Conservation (phyloP, 1,140 invertebrate species). For the Amphibalanus amphitrite region DNA sequence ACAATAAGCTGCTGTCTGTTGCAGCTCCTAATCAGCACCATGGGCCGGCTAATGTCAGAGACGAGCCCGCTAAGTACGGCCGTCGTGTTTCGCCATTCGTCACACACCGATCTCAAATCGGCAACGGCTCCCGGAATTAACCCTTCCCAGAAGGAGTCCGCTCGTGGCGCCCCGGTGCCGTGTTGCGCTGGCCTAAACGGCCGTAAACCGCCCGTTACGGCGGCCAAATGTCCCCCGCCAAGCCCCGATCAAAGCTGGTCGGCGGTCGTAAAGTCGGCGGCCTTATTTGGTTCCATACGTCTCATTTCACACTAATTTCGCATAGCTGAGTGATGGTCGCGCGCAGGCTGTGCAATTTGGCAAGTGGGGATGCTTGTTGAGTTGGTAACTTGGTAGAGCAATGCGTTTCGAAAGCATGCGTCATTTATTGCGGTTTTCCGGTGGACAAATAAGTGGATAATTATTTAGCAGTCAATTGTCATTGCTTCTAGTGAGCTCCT, state of each 20-base stretch:
- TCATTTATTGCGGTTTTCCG: too few species aligned
- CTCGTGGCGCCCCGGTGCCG: neutral
- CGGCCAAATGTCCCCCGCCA: neutral
- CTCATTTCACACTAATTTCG: neutral
- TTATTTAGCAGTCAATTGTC: too few species aligned
- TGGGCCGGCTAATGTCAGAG: neutral
- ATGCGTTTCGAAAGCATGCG: too few species aligned
- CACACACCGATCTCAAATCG: neutral
- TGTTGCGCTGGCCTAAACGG: neutral
- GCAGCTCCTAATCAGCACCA: neutral
- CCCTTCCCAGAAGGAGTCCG: neutral
- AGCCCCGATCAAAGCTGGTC: neutral
- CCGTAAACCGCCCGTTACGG: neutral
- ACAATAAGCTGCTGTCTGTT: neutral
- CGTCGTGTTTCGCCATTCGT: neutral
- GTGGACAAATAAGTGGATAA: too few species aligned
- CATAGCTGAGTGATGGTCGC: neutral
- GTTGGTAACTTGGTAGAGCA: too few species aligned
- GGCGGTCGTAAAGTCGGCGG: neutral
- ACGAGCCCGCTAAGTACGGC: neutral
- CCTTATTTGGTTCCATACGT: neutral
- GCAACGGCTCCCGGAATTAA: neutral
- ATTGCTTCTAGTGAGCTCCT: too few species aligned
- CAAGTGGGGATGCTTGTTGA: neutral
- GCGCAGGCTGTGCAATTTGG: too few species aligned